Percentiles rank a stretch among this genome's conserved stretches.
Conservation (phyloP, 2,113 vertebrate species). For the Oxyura jamaicensis region DNA sequence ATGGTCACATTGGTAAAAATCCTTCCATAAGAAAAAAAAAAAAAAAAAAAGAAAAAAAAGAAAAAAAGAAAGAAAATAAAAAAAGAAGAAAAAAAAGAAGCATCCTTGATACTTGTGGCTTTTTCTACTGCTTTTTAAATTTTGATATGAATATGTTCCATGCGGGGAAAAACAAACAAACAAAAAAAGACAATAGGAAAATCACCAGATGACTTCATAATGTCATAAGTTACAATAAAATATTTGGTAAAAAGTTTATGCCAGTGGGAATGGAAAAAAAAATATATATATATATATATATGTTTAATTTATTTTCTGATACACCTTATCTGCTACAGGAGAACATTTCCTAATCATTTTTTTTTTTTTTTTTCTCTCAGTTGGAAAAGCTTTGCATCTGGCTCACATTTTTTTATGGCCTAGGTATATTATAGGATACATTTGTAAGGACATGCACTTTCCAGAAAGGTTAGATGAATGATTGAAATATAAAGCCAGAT, state of each 20-base stretch:
- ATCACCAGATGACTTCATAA: not conserved
- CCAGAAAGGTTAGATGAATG: not conserved
- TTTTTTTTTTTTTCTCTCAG: not conserved
- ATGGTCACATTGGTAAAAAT: not conserved
- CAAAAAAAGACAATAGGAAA: not conserved
- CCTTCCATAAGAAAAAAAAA: not conserved
- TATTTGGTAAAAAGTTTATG: not conserved
- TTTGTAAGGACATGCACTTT: not conserved
- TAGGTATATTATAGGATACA: not conserved
- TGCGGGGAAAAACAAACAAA: not conserved
- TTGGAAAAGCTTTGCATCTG: not conserved
- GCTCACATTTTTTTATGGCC: not conserved
- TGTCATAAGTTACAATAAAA: not conserved
- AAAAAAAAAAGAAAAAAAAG: not conserved
- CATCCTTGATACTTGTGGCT: not conserved
- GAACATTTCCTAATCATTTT: not conserved
- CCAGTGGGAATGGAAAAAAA: not conserved
- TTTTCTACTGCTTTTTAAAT: not conserved
- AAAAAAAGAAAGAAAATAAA: no score
- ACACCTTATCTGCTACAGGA: not conserved
- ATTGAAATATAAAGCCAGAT: not conserved
- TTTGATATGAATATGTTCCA: not conserved
- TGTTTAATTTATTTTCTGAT: not conserved
- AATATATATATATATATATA: no score
- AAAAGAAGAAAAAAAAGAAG: not conserved